phyloP scores from a whole-genome alignment of 2,113 vertebrate species.

The Chlamydotis undulata region DNA sequence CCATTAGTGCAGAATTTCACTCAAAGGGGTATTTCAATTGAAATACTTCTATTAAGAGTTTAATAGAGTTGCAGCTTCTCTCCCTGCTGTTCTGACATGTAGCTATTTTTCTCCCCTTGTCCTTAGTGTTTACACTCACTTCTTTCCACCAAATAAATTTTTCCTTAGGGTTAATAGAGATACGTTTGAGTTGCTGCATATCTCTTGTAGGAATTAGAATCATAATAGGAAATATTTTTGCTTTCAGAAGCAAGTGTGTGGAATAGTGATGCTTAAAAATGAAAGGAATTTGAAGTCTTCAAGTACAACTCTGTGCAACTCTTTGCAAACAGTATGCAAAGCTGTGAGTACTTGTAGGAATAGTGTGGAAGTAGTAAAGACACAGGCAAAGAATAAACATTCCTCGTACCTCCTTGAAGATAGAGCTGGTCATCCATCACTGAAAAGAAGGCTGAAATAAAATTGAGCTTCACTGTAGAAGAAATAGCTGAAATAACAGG shows the following conservation, averaged over 20 bases:
- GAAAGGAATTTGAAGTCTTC: neutral
- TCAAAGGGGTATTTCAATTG: constrained; percentile 45
- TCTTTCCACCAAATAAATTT: neutral
- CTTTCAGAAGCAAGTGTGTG: neutral
- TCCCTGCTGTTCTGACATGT: neutral
- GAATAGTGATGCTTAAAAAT: neutral
- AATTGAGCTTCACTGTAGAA: neutral
- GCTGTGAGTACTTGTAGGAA: neutral
- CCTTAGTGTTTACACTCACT: neutral
- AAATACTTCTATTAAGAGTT: constrained; percentile 48
- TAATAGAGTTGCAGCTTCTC: neutral
- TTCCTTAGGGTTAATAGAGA: neutral
- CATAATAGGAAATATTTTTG: neutral
- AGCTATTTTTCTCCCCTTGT: neutral
- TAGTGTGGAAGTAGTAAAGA: neutral
- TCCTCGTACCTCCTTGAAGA: neutral
- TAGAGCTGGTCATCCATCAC: neutral
- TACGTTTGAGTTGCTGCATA: neutral
- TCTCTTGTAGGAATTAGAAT: neutral
- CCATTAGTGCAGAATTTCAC: constrained; percentile 45
- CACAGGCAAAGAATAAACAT: neutral
- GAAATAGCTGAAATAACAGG: neutral
- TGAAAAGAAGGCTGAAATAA: neutral
- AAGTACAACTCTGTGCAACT: neutral
- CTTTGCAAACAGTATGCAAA: neutral